Evolutionary conservation across 2,797 vertebrate species (phyloP).

Genomic region (Enteromius radiatus): DNA sequence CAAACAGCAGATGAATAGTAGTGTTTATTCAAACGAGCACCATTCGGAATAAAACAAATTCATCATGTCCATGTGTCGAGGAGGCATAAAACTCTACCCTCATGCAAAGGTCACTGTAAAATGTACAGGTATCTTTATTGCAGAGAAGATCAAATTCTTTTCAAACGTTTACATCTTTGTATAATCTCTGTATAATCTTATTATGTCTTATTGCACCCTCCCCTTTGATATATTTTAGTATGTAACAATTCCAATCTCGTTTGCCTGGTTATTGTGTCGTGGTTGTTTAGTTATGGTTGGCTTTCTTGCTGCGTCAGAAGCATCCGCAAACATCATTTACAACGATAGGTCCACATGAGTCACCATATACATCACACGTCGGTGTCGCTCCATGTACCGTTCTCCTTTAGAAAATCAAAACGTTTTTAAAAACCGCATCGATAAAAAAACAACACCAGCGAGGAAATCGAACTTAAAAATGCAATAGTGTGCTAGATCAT

Average conservation of each 20-base stretch:
- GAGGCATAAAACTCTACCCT: conserved; percentile 81
- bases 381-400: conserved; percentile 63
- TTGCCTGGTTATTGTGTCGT: conserved; percentile 61
- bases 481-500: conserved; percentile 75
- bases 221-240: conserved; percentile 49
- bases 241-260: conserved; percentile 48
- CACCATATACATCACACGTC: conserved; percentile 48
- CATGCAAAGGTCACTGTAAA: conserved; percentile 92
- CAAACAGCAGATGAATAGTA: conserved; percentile 73
- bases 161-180: conserved; percentile 73
- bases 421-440: conserved; percentile 72
- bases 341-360: conserved; percentile 41
- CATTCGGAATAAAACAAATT: conserved; percentile 80
- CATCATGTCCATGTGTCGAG: conserved; percentile 79
- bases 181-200: conserved; percentile 48
- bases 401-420: conserved; percentile 79
- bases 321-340: conserved; percentile 57
- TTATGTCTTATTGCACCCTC: conserved; percentile 66
- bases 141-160: conserved; percentile 81
- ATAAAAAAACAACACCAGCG: conserved; percentile 69
- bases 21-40: conserved; percentile 84
- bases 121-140: conserved; percentile 93
- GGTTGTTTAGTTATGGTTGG: conserved; percentile 54
- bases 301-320: conserved; percentile 37
- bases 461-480: conserved; percentile 70